Percentiles rank a stretch among this genome's conserved stretches.
phyloP scores from a whole-genome alignment of 1,140 invertebrate genomes.

The Penaeus japonicus region DNA sequence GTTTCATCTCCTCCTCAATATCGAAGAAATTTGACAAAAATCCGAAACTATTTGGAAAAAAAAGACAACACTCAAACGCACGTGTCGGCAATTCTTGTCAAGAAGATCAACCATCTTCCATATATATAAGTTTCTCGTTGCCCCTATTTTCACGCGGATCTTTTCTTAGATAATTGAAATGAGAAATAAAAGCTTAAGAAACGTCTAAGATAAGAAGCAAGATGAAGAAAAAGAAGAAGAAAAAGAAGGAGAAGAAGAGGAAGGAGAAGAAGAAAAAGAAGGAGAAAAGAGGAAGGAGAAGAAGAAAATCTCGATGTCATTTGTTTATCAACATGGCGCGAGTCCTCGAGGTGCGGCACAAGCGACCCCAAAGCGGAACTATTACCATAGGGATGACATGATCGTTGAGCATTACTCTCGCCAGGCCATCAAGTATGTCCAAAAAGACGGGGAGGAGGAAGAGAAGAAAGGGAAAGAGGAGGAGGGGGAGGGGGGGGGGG shows the following conservation, averaged over 20 bases:
- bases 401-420: constrained; percentile 35
- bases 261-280: neutral
- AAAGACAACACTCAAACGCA: neutral
- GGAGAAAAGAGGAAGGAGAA: neutral
- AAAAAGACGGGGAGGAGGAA: neutral
- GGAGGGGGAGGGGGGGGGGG: too few relatives aligned
- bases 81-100: constrained; percentile 28
- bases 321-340: neutral
- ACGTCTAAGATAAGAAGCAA: neutral
- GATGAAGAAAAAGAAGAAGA: neutral
- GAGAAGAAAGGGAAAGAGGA: too few relatives aligned
- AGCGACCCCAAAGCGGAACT: neutral
- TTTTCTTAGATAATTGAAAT: neutral
- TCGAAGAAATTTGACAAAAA: too few relatives aligned
- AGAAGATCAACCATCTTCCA: neutral
- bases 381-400: constrained; percentile 34
- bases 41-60: too few relatives aligned
- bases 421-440: constrained; percentile 22
- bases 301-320: neutral
- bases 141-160: too few relatives aligned
- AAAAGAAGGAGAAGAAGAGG: neutral
- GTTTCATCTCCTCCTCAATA: too few relatives aligned
- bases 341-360: neutral
- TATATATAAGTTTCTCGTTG: neutral
- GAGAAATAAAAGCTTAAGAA: neutral